Base-by-base conservation (phyloP, 2,113 vertebrate genomes). In the Ciconia maguari region DNA sequence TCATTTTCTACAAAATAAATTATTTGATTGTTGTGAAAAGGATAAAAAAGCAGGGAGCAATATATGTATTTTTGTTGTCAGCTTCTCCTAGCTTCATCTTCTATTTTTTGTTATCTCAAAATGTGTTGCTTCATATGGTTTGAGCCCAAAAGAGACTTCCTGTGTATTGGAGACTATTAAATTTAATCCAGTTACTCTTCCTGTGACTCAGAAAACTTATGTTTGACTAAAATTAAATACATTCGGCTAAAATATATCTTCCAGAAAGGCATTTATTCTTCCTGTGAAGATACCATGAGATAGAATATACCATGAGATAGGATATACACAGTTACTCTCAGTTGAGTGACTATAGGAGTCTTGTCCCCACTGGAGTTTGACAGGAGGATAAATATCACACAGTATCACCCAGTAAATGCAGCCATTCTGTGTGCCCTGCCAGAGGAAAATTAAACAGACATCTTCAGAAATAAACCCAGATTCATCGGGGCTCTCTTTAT, bases 161-260 rank as follows among this genome's bases (percentile, higher is more conserved):
- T 88, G 10, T 96, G 7, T 77, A 65, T 72, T 69, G 71, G 34
- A 83, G 34, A 54, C 65, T 82, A 82, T 95, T 91, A 61, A 60
- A 85, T 94, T 91, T 79, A 79, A 95, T 92, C 42, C 41, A 29
- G 14, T 93, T 89, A 66, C 32, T 84, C 19, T 87, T 91, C 24
- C 36, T 62, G 27, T 80, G 75, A 74, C 36, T 94, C 78, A 83
- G 78, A 94, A 95, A 86, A 94, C 57, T 69, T 93, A 49, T 42
- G 57, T 90, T 93, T 88, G 15, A 88, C 82, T 96, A 46, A 88
- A 91, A 87, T 58, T 13, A 94, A 90, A 80, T 78, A 70, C 6
- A 51, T 79, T 91, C 82, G 16, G 30, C 42, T 93, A 82, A 91
- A 91, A 64, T 52, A 85, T 15, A 32, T 69, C 49, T 91, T 64